A percentile compares a stretch with the other conserved stretches of the same genome.
Evolutionary conservation across 2,888 invertebrate species (phyloP).

Genomic region (Boloria euphrosyne): DNA sequence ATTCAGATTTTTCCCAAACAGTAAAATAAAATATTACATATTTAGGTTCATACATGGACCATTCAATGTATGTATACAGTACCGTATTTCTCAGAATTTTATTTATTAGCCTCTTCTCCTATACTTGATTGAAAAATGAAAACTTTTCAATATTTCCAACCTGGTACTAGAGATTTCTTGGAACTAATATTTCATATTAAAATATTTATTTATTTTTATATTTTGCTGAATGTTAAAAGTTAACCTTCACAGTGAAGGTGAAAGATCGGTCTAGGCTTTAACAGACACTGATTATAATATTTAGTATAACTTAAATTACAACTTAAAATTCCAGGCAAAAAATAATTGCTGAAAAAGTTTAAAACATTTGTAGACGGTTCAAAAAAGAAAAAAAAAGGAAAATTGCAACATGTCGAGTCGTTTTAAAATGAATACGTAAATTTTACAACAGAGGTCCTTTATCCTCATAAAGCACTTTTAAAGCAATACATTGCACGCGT

Average conservation of each 20-base stretch:
- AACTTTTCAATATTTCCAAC: conserved; percentile 7
- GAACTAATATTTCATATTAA: conserved; percentile 9
- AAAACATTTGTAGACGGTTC: too few relatives aligned
- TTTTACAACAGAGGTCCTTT: not conserved
- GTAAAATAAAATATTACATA: conserved; percentile 6
- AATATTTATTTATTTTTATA: too few relatives aligned
- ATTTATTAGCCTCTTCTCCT: conserved; percentile 4
- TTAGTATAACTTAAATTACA: too few relatives aligned
- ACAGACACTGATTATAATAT: too few relatives aligned
- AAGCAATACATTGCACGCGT: not conserved
- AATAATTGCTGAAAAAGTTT: too few relatives aligned
- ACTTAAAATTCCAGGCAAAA: too few relatives aligned
- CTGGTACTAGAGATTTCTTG: conserved; percentile 1
- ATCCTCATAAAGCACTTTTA: conserved; percentile 4
- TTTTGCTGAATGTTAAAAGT: too few relatives aligned
- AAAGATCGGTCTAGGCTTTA: too few relatives aligned
- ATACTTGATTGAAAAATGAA: too few relatives aligned
- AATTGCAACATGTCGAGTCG: too few relatives aligned
- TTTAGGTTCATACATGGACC: not conserved
- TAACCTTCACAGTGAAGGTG: too few relatives aligned
- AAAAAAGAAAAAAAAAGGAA: too few relatives aligned
- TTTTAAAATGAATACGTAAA: not conserved
- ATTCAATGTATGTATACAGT: not conserved
- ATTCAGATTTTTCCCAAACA: conserved; percentile 14
- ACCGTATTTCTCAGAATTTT: conserved; percentile 7